Evolutionary conservation across 2,113 vertebrate species (phyloP).

Genomic region (Chamaetylas fuelleborni): DNA sequence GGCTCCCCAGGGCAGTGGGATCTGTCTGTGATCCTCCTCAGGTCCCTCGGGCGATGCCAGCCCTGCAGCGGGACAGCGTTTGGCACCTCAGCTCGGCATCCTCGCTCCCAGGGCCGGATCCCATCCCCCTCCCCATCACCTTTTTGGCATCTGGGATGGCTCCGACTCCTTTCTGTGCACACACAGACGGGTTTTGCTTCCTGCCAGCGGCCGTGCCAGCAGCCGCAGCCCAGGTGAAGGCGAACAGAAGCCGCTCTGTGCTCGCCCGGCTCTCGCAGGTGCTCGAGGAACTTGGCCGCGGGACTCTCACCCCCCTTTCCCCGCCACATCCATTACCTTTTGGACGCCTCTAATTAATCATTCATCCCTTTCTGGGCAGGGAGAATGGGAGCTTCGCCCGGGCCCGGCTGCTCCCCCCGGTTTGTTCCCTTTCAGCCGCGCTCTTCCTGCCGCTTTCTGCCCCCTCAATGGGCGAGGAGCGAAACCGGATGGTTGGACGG

Average conservation of each 20-base stretch:
- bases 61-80: not conserved
- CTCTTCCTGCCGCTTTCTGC: slow-evolving; percentile 91
- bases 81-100: not conserved
- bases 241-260: slow-evolving; percentile 70
- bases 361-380: slow-evolving; percentile 75
- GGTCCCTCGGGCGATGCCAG: not conserved
- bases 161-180: not conserved
- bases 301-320: slow-evolving; percentile 41
- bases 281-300: slow-evolving; percentile 70
- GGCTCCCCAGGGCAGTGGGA: rapidly evolving
- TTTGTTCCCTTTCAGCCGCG: slow-evolving; percentile 82
- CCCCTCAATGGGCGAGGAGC: slow-evolving; percentile 84
- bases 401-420: slow-evolving; percentile 69
- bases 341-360: slow-evolving; percentile 77
- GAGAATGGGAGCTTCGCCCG: slow-evolving; percentile 74
- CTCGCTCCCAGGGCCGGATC: not conserved
- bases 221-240: slow-evolving; percentile 67
- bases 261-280: slow-evolving; percentile 72
- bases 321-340: slow-evolving; percentile 76
- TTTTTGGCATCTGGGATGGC: not conserved
- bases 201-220: slow-evolving; percentile 34
- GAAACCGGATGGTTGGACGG: slow-evolving; percentile 85
- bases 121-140: not conserved
- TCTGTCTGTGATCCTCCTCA: not conserved
- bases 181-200: not conserved